Evolutionary conservation across 2,113 vertebrate genomes (phyloP), one percentile per base, ranked within the genome.

Genomic region (Microcebus lehilahytsara): DNA sequence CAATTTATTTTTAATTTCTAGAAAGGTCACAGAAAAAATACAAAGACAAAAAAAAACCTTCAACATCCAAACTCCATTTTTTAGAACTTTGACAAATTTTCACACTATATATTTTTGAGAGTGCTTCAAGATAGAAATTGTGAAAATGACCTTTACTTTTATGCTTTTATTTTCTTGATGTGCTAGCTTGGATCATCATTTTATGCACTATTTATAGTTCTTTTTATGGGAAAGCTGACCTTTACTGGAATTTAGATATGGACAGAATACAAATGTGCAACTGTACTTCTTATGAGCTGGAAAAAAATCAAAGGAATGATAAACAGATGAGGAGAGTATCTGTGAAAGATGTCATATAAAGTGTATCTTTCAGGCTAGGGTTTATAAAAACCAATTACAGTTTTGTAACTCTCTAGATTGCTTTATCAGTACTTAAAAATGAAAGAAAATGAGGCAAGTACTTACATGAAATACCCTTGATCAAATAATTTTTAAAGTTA

Each of bases 101-200:
- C 71, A 95, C 30, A 89, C 58, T 94, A 23, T 96, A 85, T 96
- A 56, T 91, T 95, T 98, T 96, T 97, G 51, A 64, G 6, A 96
- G 40, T 6, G 46, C 40, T 96, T 97, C 95, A 96, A 97, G 64
- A 91, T 93, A 96, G 96, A 97, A 97, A 96, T 89, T 95, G 90
- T 79, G 88, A 98, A 98, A 97, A 97, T 89, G 90, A 98, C 93
- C 93, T 98, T 98, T 97, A 91, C 89, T 96, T 98, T 98, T 93
- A 93, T 96, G 79, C 25, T 96, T 97, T 97, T 96, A 96, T 98
- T 94, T 97, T 94, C 97, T 95, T 95, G 42, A 98, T 98, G 40
- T 98, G 23, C 53, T 98, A 81, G 86, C 74, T 95, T 97, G 87
- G 83, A 96, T 98, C 95, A 96, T 97, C 98, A 97, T 97, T 98